Evolutionary conservation across 2,888 invertebrate genomes (phyloP).

Genomic region (Macrophya alboannulata): DNA sequence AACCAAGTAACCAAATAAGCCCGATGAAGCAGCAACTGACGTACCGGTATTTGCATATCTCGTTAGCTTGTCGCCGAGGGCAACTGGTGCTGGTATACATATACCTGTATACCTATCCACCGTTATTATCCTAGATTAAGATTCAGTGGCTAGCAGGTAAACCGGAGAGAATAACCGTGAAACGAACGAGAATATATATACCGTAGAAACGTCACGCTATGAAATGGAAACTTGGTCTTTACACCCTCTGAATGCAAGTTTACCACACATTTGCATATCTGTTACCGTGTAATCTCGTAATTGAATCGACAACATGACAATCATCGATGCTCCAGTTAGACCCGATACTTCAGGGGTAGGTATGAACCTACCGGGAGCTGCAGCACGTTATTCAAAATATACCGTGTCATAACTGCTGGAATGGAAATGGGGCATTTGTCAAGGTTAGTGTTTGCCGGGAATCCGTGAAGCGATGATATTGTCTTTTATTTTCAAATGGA

Average conservation of each 20-base stretch:
- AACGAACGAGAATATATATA: conserved; percentile 26
- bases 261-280: conserved; percentile 1
- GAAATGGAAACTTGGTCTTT: conserved; percentile 15
- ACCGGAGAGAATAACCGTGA: conserved; percentile 7
- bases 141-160: conserved; percentile 52
- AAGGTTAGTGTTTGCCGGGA: conserved; percentile 77
- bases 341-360: conserved; percentile 76
- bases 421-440: conserved; percentile 82
- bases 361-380: conserved; percentile 81
- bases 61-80: conserved; percentile 59
- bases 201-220: conserved; percentile 1
- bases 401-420: conserved; percentile 82
- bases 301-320: conserved; percentile 21
- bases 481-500: background rate
- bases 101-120: conserved; percentile 12
- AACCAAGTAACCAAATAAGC: conserved; percentile 32
- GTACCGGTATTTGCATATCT: conserved; percentile 64
- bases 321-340: conserved; percentile 44
- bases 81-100: background rate
- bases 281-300: conserved; percentile 9
- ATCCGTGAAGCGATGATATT: conserved; percentile 20
- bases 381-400: conserved; percentile 83
- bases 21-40: conserved; percentile 60
- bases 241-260: background rate
- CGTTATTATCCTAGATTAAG: conserved; percentile 56